Evolutionary conservation across 1,140 invertebrate species (phyloP).

Genomic region (Eriocheir sinensis): DNA sequence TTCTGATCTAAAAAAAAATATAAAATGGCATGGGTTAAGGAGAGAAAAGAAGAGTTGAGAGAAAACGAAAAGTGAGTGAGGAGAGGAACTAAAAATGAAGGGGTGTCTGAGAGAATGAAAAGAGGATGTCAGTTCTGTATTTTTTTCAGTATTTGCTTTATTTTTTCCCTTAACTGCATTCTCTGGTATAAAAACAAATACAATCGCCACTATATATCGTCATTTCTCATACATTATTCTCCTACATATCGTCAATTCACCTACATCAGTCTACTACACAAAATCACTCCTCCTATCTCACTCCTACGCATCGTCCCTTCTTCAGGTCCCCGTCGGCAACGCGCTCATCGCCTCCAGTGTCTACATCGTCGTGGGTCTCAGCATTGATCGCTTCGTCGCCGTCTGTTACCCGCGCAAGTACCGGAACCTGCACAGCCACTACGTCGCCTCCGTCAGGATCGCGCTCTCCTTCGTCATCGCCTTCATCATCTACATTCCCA

Average conservation of each 20-base stretch:
- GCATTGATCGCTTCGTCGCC: conserved; percentile 82
- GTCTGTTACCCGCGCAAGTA: conserved; percentile 82
- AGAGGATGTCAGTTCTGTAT: background rate
- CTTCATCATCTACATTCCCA: conserved; percentile 81
- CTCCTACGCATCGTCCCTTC: background rate
- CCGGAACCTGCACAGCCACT: conserved; percentile 81
- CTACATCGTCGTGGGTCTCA: conserved; percentile 83
- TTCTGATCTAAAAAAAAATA: too few relatives aligned
- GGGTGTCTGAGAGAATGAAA: background rate
- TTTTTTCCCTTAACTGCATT: too few relatives aligned
- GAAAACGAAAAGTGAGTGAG: background rate
- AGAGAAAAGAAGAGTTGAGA: background rate
- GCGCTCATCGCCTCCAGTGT: conserved; percentile 82
- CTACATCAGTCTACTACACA: background rate
- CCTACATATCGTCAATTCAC: background rate
- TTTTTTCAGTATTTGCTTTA: background rate
- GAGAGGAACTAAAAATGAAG: too few relatives aligned
- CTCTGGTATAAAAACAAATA: too few relatives aligned
- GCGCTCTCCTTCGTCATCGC: conserved; percentile 80
- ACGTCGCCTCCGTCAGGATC: conserved; percentile 81
- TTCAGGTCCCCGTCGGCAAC: conserved; percentile 81
- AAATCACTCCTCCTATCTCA: background rate
- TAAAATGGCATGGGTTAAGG: background rate
- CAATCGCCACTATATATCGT: background rate
- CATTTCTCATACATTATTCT: background rate